Conservation (phyloP, 2,888 invertebrate genomes). For the Nemotelus pantherinus region DNA sequence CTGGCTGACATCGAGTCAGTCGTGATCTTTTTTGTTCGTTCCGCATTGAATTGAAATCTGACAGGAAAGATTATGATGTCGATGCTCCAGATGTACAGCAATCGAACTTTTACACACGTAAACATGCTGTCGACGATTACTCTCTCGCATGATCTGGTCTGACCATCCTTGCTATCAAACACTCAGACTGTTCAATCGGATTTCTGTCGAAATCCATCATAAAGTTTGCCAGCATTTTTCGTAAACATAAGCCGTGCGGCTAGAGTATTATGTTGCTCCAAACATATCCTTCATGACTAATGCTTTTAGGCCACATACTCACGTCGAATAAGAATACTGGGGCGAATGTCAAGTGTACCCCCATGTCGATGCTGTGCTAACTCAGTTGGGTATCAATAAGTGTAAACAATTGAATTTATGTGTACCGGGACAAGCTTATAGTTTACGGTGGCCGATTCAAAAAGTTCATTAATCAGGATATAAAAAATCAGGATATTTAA, state of each 20-base stretch:
- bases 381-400: no score
- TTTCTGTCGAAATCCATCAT: slow-evolving; percentile 1
- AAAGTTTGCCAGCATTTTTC: background rate
- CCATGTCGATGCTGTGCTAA: no score
- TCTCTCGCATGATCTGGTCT: background rate
- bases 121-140: background rate
- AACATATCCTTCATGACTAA: background rate
- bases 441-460: no score
- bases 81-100: background rate
- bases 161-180: background rate
- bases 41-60: background rate
- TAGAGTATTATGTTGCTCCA: background rate
- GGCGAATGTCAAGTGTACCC: no score
- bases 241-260: background rate
- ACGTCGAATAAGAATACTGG: background rate
- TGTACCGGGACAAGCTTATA: no score
- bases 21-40: background rate
- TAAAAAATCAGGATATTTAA: background rate
- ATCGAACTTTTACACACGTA: background rate
- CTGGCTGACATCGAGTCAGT: no score
- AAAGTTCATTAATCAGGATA: no score
- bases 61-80: background rate
- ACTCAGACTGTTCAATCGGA: background rate
- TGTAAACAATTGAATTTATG: no score
- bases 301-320: background rate